A percentile compares a stretch with the other conserved stretches of the same genome.
phyloP scores from a whole-genome alignment of 2,797 vertebrate genomes.

The Poeciliopsis turneri region DNA sequence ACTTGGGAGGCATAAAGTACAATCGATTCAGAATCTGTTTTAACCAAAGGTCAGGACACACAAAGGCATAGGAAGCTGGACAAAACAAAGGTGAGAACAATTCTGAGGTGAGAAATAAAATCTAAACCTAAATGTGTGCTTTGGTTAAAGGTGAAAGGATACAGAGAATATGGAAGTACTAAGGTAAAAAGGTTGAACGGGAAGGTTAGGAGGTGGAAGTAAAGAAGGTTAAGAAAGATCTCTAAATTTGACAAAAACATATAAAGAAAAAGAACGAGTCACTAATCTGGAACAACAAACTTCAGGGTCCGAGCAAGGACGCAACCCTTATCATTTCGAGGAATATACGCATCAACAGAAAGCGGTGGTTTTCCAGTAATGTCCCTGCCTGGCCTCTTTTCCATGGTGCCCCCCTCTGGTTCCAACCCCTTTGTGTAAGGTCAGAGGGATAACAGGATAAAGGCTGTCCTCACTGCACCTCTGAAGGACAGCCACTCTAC shows the following conservation, averaged over 20 bases:
- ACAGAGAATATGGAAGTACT: conserved; percentile 33
- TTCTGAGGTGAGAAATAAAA: conserved; percentile 48
- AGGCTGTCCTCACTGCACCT: conserved; percentile 72
- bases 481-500: conserved; percentile 76
- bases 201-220: conserved; percentile 44
- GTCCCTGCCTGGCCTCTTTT: conserved; percentile 53
- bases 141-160: conserved; percentile 61
- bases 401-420: conserved; percentile 43
- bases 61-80: conserved; percentile 16
- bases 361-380: conserved; percentile 43
- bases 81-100: conserved; percentile 53
- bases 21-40: conserved; percentile 24
- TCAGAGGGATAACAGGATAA: conserved; percentile 82
- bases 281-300: conserved; percentile 43
- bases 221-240: conserved; percentile 33
- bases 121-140: conserved; percentile 24
- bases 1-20: conserved; percentile 23
- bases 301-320: conserved; percentile 59
- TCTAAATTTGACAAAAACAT: conserved; percentile 44
- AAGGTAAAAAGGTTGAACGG: conserved; percentile 48
- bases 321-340: conserved; percentile 31
- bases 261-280: conserved; percentile 32
- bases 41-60: conserved; percentile 38
- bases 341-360: conserved; percentile 30
- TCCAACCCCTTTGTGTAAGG: conserved; percentile 70